These are phyloP conservation scores for Penaeus indicus DNA, from an alignment of 1,140 invertebrate genomes.

Conservation along the genomic window DNA sequence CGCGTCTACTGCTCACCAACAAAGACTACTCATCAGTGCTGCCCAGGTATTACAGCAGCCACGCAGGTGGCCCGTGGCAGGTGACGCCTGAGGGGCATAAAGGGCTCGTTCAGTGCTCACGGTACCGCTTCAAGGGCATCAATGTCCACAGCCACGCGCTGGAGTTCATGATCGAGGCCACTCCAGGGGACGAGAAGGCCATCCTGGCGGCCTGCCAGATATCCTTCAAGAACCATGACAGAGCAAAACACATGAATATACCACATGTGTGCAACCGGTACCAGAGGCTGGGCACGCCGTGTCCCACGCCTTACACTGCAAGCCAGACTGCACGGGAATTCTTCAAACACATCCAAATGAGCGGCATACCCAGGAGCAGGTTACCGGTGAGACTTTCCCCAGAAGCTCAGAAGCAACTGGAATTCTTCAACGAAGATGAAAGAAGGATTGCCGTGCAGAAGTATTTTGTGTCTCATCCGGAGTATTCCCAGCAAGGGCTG, in stretches of 20 bases:
- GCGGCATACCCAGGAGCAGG: background rate
- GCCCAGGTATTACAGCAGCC: conserved; percentile 1
- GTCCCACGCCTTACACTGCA: conserved; percentile 21
- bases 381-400: background rate
- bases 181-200: conserved; percentile 23
- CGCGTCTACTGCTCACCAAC: conserved; percentile 37
- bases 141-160: conserved; percentile 32
- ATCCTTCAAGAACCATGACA: conserved; percentile 46
- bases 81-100: conserved; percentile 27
- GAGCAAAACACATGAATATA: background rate
- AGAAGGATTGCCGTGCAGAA: too few species aligned
- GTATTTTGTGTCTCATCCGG: too few species aligned
- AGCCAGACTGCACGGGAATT: background rate
- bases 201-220: conserved; percentile 35
- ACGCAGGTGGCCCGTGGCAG: conserved; percentile 26
- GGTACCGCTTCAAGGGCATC: conserved; percentile 18
- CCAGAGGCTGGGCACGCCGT: conserved; percentile 27
- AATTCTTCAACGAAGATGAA: too few species aligned
- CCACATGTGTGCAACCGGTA: conserved; percentile 44
- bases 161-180: conserved; percentile 40
- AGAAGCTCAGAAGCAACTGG: background rate
- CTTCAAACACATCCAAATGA: background rate
- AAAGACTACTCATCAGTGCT: conserved; percentile 38
- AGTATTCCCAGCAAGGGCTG: too few species aligned
- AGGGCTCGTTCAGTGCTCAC: conserved; percentile 28